phyloP scores from a whole-genome alignment of 2,797 vertebrate genomes.

The Picus viridis region DNA sequence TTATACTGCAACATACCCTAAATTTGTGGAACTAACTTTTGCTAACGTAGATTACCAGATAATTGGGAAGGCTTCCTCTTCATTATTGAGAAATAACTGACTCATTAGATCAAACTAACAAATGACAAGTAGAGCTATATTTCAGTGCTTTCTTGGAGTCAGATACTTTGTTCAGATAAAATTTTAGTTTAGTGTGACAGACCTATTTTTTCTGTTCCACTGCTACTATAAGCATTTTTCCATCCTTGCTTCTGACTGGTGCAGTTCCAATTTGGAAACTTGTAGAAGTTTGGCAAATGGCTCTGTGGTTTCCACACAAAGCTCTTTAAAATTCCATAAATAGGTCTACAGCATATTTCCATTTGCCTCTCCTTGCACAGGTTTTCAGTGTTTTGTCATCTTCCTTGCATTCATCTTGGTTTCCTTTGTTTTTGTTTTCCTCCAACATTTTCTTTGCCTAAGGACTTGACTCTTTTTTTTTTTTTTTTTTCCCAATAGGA shows the following conservation, averaged over 20 bases:
- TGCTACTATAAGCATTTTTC: constrained; percentile 35
- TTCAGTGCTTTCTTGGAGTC: neutral
- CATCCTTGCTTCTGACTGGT: constrained; percentile 9
- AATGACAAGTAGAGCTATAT: neutral
- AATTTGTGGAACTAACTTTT: neutral
- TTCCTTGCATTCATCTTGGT: neutral
- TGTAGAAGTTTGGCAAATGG: constrained; percentile 11
- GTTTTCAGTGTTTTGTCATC: neutral
- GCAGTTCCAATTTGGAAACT: constrained; percentile 38
- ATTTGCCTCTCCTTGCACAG: neutral
- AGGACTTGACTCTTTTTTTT: neutral
- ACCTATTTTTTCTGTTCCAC: constrained; percentile 4
- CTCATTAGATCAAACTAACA: neutral
- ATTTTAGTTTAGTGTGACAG: neutral
- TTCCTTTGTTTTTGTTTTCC: neutral
- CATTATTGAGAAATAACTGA: neutral
- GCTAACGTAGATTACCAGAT: neutral
- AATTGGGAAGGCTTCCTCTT: neutral
- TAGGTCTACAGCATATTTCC: neutral
- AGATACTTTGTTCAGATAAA: neutral
- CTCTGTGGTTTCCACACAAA: constrained; percentile 31
- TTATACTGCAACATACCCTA: neutral
- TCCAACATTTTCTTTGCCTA: neutral
- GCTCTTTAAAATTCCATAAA: constrained; percentile 21
- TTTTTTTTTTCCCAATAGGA: neutral